Evolutionary conservation across 1,140 invertebrate species (phyloP), one percentile per base, ranked within the genome.

Genomic region (Bemisia tabaci): DNA sequence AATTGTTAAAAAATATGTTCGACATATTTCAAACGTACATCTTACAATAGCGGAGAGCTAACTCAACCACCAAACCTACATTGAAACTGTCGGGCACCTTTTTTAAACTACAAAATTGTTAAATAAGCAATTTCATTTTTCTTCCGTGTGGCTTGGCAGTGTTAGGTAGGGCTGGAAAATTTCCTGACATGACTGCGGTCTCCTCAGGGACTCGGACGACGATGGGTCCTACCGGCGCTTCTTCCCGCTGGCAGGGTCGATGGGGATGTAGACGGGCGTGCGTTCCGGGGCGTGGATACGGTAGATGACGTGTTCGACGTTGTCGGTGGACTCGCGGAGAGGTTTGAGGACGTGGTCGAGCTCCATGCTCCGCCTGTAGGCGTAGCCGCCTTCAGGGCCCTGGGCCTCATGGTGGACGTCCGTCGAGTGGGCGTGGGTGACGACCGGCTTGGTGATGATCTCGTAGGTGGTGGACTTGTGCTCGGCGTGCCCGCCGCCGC

Each of bases 401-500:
- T 68, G 63, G 12, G 67, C 77, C 12, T 84, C 82, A 64, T 89
- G 85, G 73, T 88, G 86, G 0, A 84, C 82, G 12, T 87, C 89
- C 67, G 90, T 87, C 1, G 83, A 83, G 69, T 89, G 87, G 0
- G 84, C 81, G 60, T 85, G 84, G 0, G 82, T 82, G 73, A 90
- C 89, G 0, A 91, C 81, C 0, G 89, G 89, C 70, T 91, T 91
- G 63, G 87, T 85, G 33, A 92, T 84, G 62, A 91, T 89, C 76
- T 91, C 89, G 73, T 92, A 92, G 0, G 88, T 90, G 0, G 88
- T 89, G 23, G 86, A 87, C 70, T 88, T 87, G 0, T 64, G 67
- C 12, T 69, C 65, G 21, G 63, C 59, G 9, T 68, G 65, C 23
- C 84, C 82, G 22, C 83, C 83, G 22, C 85, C 84, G 33, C 33